Conservation (phyloP, 2,113 vertebrate genomes). For the Gobiocypris rarus region DNA sequence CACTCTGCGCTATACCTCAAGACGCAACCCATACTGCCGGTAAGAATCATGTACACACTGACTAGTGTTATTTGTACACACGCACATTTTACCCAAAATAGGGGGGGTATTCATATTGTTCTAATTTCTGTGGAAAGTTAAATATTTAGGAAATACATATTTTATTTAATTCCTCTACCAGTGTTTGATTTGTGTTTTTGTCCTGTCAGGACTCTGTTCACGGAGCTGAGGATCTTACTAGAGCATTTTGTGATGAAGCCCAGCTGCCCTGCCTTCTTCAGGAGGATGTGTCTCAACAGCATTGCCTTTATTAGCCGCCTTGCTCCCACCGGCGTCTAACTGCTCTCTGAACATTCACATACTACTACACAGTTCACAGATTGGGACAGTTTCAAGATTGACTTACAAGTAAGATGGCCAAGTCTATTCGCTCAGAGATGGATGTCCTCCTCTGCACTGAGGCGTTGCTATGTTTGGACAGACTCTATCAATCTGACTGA, state of each 20-base stretch:
- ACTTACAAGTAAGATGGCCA: constrained; percentile 7
- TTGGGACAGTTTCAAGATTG: constrained; percentile 25
- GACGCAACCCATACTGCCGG: constrained; percentile 97
- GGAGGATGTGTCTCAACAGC: constrained; percentile 93
- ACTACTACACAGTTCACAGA: background rate
- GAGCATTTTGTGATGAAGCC: constrained; percentile 98
- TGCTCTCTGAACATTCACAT: background rate
- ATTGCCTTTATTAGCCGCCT: constrained; percentile 97
- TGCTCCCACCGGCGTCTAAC: constrained; percentile 91
- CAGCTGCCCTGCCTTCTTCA: constrained; percentile 89
- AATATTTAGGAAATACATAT: background rate
- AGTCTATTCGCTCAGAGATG: constrained; percentile 2
- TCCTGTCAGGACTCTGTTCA: constrained; percentile 87
- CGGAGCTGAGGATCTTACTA: constrained; percentile 91
- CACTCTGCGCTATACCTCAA: constrained; percentile 92
- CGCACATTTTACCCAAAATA: background rate
- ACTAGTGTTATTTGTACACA: background rate
- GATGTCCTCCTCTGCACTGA: constrained; percentile 47
- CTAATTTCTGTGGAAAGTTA: background rate
- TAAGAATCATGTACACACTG: constrained; percentile 69
- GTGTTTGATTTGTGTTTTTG: no score
- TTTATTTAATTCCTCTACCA: background rate
- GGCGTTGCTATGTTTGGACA: constrained; percentile 41
- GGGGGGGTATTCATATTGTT: background rate
- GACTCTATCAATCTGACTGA: constrained; percentile 25